Evolutionary conservation across 2,888 invertebrate species (phyloP), one percentile per base, ranked within the genome.

Genomic region (Agrypnus murinus): DNA sequence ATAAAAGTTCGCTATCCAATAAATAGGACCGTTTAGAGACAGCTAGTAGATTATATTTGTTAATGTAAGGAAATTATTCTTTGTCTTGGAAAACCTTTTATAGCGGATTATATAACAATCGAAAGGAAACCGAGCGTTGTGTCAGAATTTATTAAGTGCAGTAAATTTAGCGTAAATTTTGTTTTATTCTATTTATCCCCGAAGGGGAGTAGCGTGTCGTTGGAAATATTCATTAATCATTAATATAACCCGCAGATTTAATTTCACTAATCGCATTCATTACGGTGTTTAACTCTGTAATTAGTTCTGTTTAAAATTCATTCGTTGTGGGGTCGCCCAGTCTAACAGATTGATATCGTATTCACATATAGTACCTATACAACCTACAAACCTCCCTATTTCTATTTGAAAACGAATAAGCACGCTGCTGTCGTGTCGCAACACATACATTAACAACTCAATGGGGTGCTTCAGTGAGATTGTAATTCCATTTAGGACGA

Each of bases 361-460:
- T 55, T 45, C 53, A 53, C 14, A 32, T 17, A 55, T 43, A 53
- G 31, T 12, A 31, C 55, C 14, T 25, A 25, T 25, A 25, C 25
- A 25, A 25, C 25, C 25, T 25, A 25, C 25, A 15, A 7, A 36
- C 38, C 15, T 36, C 48, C 50, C 63, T 64, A 64, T 53, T 64
- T 14, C 64, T 64, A 64, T 64, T 64, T 43, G 31, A 36, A 50
- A 31, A 58, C 58, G 58, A 38, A 9, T 32, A 36, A 38, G 14
- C 64, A 19, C 40, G 53, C 6, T 50, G 48, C 50, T 55, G 55
- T n/a, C 64, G 43, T 43, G 50, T 38, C 25, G 53, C 34, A 43
- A 64, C 40, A 64, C 53, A 64, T 55, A 55, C 64, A 64, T 55
- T 64, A 64, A 64, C 64, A 64, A 53, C 64, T 53, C 48, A 64